Evolutionary conservation across 2,113 vertebrate genomes (phyloP), one percentile per base, ranked within the genome.

Genomic region (Trochalopteron elliotii): DNA sequence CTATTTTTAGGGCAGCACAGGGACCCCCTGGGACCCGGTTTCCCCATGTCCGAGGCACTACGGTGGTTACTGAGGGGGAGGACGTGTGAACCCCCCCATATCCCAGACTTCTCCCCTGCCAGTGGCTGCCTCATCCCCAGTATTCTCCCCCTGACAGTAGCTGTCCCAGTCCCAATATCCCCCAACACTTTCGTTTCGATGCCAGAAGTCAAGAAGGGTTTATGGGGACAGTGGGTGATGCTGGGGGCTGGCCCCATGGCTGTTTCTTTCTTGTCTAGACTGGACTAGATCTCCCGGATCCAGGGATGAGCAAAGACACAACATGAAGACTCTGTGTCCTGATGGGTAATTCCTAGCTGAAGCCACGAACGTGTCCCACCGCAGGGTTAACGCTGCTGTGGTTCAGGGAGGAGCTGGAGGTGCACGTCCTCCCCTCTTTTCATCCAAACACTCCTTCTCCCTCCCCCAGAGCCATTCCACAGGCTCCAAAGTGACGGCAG

Each of bases 361-460:
- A 77, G 35, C 39, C 2, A 5, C 0, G 2, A 40, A 45, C 1
- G 5, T n/a, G 68, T 27, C 16, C 18, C 2, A 20, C 14, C 0
- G 2, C 50, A 20, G 35, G 28, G 44, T 15, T 25, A 57, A 74
- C 0, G 3, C 63, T 9, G 3, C 18, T 3, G 45, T 28, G 23
- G 27, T n/a, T 42, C 23, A 23, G 25, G 0, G 3, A 30, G 61
- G 25, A 42, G 15, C 65, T 1, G 7, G 6, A 57, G 20, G 9
- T 8, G 17, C 65, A 21, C 4, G 0, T 60, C 27, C 59, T 55
- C 65, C 20, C 16, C 16, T 12, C 24, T 9, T 17, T 21, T 7
- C 21, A 3, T 14, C 55, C 42, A 21, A 49, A 27, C 2, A 5
- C 3, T 12, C 39, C 30, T 47, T 15, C 56, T 39, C 37, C 45